Evolutionary conservation across 1,140 invertebrate genomes (phyloP).

Genomic region (Brachionus angularis): DNA sequence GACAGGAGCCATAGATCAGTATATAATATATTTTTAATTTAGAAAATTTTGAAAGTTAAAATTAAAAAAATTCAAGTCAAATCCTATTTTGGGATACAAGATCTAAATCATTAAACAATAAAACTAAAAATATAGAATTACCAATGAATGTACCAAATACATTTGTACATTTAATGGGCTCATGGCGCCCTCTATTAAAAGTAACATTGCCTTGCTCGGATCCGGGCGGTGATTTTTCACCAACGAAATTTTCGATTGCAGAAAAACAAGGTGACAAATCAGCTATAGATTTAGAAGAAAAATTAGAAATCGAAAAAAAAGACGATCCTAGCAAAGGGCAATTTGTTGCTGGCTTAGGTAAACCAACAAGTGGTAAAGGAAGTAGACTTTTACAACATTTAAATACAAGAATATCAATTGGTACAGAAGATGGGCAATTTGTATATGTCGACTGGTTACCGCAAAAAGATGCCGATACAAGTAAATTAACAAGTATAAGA

Average conservation of each 20-base stretch:
- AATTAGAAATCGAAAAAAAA: constrained; percentile 46
- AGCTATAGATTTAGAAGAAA: constrained; percentile 47
- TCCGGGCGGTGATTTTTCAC: constrained; percentile 57
- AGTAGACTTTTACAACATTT: constrained; percentile 51
- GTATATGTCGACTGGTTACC: constrained; percentile 60
- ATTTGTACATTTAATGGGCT: constrained; percentile 56
- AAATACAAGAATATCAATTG: constrained; percentile 56
- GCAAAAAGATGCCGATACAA: constrained; percentile 58
- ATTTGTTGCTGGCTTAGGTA: constrained; percentile 44
- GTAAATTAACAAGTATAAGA: constrained; percentile 56
- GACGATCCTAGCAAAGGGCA: constrained; percentile 47
- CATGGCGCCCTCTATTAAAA: constrained; percentile 56
- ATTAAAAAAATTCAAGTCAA: constrained; percentile 35
- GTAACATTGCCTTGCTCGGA: constrained; percentile 53
- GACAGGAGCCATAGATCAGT: constrained; percentile 56
- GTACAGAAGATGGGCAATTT: constrained; percentile 58
- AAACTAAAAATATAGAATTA: constrained; percentile 27
- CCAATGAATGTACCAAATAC: constrained; percentile 46
- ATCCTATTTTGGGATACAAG: constrained; percentile 57
- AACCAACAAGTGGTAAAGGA: constrained; percentile 33
- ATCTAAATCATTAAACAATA: constrained; percentile 51
- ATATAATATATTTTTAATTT: constrained; percentile 48
- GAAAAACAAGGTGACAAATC: constrained; percentile 54
- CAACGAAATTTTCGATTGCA: constrained; percentile 54
- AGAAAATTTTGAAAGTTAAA: neutral